A percentile compares a stretch with the other conserved stretches of the same genome.
Evolutionary conservation across 2,797 vertebrate species (phyloP).

Genomic region (Poeciliopsis infans): DNA sequence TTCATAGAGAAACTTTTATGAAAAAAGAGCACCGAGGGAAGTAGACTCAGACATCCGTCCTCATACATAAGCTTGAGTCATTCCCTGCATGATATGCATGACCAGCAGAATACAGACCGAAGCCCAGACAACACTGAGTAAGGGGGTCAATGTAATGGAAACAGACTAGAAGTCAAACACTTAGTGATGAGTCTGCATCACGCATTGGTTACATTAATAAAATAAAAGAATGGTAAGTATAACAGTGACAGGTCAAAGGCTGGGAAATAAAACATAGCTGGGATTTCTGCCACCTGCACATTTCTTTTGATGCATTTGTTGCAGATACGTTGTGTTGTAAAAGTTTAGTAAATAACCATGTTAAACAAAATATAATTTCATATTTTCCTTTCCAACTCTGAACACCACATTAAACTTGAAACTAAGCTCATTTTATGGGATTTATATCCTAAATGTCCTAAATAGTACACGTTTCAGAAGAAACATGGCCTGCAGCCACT

Average conservation of each 20-base stretch:
- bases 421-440: background rate
- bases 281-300: conserved; percentile 29
- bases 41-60: conserved; percentile 4
- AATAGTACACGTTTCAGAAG: background rate
- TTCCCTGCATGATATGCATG: conserved; percentile 8
- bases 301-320: conserved; percentile 13
- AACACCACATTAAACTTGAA: background rate
- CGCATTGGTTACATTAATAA: conserved; percentile 39
- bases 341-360: background rate
- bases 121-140: background rate
- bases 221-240: conserved; percentile 1
- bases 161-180: conserved; percentile 17
- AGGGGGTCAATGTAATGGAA: conserved; percentile 23
- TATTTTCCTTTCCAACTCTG: background rate
- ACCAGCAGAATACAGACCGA: conserved; percentile 6
- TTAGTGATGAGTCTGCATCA: conserved; percentile 40
- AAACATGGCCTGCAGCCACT: background rate
- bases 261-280: conserved; percentile 16
- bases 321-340: background rate
- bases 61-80: background rate
- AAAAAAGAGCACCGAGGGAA: background rate
- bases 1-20: background rate
- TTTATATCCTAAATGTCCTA: background rate
- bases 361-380: background rate
- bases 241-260: background rate